Evolutionary conservation across 2,113 vertebrate species (phyloP).

Genomic region (Meles meles): DNA sequence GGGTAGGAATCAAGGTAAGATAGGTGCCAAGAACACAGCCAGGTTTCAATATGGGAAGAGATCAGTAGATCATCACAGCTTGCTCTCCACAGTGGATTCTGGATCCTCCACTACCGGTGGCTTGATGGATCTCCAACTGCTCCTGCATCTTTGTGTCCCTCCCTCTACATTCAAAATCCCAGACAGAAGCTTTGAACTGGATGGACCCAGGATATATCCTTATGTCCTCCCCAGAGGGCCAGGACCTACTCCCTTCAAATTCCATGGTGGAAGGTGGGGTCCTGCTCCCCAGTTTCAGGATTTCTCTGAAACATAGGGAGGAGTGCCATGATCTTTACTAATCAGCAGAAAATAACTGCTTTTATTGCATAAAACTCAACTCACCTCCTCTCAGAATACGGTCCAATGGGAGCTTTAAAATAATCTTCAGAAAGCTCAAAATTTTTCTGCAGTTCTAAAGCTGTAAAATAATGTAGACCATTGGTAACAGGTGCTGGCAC

Average conservation of each 20-base stretch:
- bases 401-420: neutral
- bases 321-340: neutral
- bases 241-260: neutral
- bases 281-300: neutral
- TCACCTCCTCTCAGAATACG: conserved; percentile 45
- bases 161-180: neutral
- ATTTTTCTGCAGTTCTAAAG: neutral
- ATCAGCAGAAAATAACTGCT: neutral
- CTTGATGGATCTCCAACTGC: neutral
- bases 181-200: neutral
- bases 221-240: neutral
- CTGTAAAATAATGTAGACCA: neutral
- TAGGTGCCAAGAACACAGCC: neutral
- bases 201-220: neutral
- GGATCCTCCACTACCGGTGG: neutral
- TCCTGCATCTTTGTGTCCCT: neutral
- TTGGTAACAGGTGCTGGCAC: conserved; percentile 27
- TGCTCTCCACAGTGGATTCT: neutral
- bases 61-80: neutral
- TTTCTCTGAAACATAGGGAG: neutral
- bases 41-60: neutral
- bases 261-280: neutral
- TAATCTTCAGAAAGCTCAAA: conserved; percentile 29
- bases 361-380: neutral
- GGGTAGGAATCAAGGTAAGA: neutral